phyloP scores from a whole-genome alignment of 1,140 invertebrate species.

The Neodiprion pinetum region DNA sequence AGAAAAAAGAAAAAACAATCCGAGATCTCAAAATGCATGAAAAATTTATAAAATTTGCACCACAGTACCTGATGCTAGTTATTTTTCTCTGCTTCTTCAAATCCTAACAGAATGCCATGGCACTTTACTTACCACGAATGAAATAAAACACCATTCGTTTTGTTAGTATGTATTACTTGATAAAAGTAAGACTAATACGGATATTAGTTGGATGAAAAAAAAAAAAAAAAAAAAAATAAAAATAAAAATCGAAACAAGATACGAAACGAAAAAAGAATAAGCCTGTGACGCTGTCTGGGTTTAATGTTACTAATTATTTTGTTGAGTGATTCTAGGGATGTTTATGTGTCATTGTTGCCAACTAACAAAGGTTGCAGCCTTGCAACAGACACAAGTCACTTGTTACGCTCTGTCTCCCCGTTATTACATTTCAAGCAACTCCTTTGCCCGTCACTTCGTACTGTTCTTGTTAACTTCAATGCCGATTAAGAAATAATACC shows the following conservation, averaged over 20 bases:
- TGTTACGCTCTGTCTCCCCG: constrained; percentile 49
- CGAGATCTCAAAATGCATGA: constrained; percentile 30
- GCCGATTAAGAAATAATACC: too few species aligned
- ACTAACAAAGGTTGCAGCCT: constrained; percentile 57
- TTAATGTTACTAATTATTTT: constrained; percentile 57
- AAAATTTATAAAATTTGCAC: constrained; percentile 24
- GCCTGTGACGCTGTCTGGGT: constrained; percentile 35
- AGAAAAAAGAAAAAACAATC: too few species aligned
- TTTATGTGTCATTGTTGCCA: constrained; percentile 59
- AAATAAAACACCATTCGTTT: constrained; percentile 8
- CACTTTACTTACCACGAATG: constrained; percentile 17
- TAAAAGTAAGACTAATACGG: constrained; percentile 9
- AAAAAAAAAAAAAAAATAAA: background rate
- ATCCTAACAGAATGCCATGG: constrained; percentile 22
- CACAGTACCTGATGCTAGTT: constrained; percentile 22
- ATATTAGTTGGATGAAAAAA: constrained; percentile 15
- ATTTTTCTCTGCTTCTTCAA: constrained; percentile 29
- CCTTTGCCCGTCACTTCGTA: background rate
- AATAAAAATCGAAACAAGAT: too few species aligned
- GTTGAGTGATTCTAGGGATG: constrained; percentile 60
- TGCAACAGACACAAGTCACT: constrained; percentile 59
- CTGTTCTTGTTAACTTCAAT: too few species aligned
- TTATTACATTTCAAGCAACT: background rate
- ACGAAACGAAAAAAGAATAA: background rate
- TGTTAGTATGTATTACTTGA: constrained; percentile 15